Conservation (phyloP, 2,888 invertebrate species). For the Sepiola atlantica region DNA sequence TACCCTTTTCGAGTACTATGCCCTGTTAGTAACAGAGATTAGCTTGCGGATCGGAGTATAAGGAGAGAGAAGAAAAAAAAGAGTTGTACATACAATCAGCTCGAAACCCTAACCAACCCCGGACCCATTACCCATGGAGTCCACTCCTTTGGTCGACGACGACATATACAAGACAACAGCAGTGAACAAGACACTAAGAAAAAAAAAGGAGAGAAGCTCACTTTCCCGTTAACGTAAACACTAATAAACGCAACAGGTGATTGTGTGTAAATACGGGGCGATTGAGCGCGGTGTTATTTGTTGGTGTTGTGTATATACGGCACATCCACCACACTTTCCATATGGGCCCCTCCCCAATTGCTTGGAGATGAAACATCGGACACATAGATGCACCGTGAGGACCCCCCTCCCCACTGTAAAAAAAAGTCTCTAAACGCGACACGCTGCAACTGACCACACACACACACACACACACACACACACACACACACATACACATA, state of each 20-base stretch:
- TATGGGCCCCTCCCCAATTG: neutral
- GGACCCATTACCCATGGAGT: neutral
- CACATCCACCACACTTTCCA: neutral
- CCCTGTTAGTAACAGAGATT: neutral
- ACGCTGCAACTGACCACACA: neutral
- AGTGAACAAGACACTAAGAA: neutral
- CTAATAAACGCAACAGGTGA: neutral
- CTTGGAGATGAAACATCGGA: neutral
- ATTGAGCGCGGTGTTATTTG: neutral
- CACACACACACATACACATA: neutral
- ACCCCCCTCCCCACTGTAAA: neutral
- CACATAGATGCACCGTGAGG: neutral
- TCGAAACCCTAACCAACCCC: neutral
- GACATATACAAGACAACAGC: neutral
- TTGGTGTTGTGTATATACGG: neutral
- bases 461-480: neutral
- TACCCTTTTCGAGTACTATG: neutral
- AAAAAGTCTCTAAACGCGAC: neutral
- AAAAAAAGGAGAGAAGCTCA: neutral
- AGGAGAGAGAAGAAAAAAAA: neutral
- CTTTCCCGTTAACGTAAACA: slow-evolving; percentile 2
- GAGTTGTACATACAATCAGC: neutral
- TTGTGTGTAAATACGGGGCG: neutral
- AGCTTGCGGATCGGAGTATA: neutral
- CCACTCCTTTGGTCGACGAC: neutral